Base-by-base conservation (phyloP, 1,140 invertebrate species). In the Euura lappo region DNA sequence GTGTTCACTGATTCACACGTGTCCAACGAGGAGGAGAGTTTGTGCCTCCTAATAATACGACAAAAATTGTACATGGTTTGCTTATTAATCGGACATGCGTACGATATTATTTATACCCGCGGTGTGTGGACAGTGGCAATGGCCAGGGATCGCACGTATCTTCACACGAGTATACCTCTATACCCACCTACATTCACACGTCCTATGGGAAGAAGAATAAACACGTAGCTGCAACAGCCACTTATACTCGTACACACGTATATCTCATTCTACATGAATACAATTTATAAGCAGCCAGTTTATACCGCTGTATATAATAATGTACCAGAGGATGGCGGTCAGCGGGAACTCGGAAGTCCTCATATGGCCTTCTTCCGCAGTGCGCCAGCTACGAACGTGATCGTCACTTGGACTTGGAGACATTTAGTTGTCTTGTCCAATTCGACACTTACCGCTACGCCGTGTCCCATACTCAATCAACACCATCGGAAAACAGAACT, bases 311-410 rank as follows among this genome's bases (percentile, higher is more conserved):
- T 28, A 28, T 28, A 28, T 28, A 28, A 28, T 28, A 28, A 1
- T 28, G 28, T 60, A n/a, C 51, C 51, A 60, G 51, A 8, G 51
- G 51, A 60, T 60, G 51, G 51, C 51, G 51, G 13, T 60, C 51
- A 60, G 51, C 51, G 51, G 13, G 8, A 60, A 60, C 51, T 60
- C 51, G 51, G 51, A 60, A 60, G 51, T 60, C 51, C 51, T 60
- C 8, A 60, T 60, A 60, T 60, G 51, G 51, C 51, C 51, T 60
- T 60, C 51, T 60, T 60, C 51, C 51, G 51, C 51, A 60, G 51
- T 60, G 51, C 51, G 51, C 13, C 51, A 28, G 10, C 28, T 28
- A 28, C 28, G 28, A 28, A 28, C 51, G 51, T n/a, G 13, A 11
- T 60, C 51, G 51, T 60, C 8, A 60, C 13, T 60, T n/a, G 10